These are phyloP conservation scores for Anguilla anguilla DNA, from an alignment of 2,797 vertebrate species.

Conservation along the genomic window DNA sequence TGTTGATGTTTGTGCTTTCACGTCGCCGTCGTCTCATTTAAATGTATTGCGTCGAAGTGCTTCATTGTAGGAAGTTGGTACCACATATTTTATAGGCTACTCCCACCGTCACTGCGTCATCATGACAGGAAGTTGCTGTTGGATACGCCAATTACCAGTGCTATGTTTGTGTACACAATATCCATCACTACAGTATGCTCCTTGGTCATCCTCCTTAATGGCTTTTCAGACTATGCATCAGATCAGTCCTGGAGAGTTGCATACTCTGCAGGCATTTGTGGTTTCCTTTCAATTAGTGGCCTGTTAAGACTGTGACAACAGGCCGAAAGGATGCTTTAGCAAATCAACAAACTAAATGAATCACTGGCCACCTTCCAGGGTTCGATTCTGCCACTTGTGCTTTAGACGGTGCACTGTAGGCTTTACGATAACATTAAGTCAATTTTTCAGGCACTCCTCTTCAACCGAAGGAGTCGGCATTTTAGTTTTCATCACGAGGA, in stretches of 20 bases:
- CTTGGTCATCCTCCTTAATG: not conserved
- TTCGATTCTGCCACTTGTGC: no score
- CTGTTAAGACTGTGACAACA: not conserved
- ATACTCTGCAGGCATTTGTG: not conserved
- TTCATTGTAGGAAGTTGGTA: not conserved
- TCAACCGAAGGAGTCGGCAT: not conserved
- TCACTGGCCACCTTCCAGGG: no score
- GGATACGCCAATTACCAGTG: not conserved
- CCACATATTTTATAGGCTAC: not conserved
- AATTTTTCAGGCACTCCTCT: not conserved
- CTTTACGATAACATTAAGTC: not conserved
- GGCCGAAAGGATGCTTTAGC: not conserved
- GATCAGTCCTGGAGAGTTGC: not conserved
- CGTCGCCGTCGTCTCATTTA: not conserved
- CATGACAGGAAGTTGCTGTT: not conserved
- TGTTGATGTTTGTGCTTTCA: not conserved
- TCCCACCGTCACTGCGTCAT: not conserved
- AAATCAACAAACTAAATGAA: no score
- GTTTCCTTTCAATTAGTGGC: not conserved
- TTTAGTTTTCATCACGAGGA: not conserved
- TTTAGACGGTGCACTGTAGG: not conserved
- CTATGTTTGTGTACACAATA: not conserved
- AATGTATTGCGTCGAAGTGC: not conserved
- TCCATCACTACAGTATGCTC: not conserved
- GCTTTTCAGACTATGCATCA: not conserved